phyloP scores from a whole-genome alignment of 1,140 invertebrate species.

The Pectinophora gossypiella region DNA sequence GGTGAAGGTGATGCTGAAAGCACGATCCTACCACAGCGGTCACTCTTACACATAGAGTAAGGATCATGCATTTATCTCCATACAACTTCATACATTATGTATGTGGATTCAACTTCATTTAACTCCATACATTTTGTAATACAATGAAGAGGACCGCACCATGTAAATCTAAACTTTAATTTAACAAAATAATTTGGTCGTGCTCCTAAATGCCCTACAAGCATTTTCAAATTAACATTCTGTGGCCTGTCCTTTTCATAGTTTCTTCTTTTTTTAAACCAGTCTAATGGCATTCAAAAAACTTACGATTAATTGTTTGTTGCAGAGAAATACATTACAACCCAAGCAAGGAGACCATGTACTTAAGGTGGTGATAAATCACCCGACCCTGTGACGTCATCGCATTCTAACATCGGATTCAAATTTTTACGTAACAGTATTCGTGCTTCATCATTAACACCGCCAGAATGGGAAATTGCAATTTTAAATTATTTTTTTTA shows the following conservation, averaged over 20 bases:
- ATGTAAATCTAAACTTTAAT: neutral
- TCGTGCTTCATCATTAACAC: constrained; percentile 62
- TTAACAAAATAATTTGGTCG: constrained; percentile 17
- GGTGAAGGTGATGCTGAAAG: constrained; percentile 78
- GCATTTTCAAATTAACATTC: constrained; percentile 22
- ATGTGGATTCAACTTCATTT: neutral
- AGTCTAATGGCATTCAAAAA: neutral
- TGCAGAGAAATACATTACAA: constrained; percentile 66
- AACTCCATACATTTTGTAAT: neutral
- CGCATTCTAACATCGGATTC: constrained; percentile 2
- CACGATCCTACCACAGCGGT: constrained; percentile 75
- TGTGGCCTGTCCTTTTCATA: constrained; percentile 3
- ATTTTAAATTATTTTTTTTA: constrained; percentile 30
- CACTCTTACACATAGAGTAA: constrained; percentile 75
- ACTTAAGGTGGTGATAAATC: constrained; percentile 45
- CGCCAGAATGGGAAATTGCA: constrained; percentile 57
- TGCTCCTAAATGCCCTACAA: constrained; percentile 32
- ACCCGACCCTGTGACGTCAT: constrained; percentile 28
- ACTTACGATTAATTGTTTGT: constrained; percentile 25
- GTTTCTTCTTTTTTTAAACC: constrained; percentile 17
- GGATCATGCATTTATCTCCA: constrained; percentile 21
- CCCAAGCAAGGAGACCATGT: constrained; percentile 55
- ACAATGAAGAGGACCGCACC: constrained; percentile 25
- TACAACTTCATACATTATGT: neutral
- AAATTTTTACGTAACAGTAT: constrained; percentile 55